Conservation (phyloP, 1,140 invertebrate species). For the Archegozetes longisetosus region DNA sequence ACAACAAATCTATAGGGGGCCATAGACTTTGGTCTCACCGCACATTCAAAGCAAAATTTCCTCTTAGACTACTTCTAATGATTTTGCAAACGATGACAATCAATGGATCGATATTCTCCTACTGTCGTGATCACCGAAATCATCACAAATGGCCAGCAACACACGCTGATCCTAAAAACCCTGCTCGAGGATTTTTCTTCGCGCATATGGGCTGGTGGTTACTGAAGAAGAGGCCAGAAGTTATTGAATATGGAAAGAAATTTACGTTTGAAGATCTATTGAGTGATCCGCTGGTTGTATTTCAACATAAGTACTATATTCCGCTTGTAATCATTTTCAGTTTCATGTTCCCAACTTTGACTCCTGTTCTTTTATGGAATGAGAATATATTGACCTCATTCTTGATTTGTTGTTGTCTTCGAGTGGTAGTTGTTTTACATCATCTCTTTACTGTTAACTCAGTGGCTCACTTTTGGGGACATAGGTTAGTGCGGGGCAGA, state of each 20-base stretch:
- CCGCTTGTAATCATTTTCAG: constrained; percentile 29
- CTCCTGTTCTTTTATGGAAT: constrained; percentile 34
- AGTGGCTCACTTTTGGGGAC: constrained; percentile 33
- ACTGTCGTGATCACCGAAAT: constrained; percentile 20
- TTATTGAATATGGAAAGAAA: constrained; percentile 50
- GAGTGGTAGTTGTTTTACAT: constrained; percentile 32
- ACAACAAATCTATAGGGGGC: constrained; percentile 30
- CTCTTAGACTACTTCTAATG: constrained; percentile 31
- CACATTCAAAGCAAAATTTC: constrained; percentile 38
- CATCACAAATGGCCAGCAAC: constrained; percentile 23
- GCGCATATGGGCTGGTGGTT: constrained; percentile 63
- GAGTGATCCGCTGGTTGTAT: constrained; percentile 58
- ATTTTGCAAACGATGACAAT: constrained; percentile 61
- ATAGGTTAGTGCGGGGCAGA: constrained; percentile 22
- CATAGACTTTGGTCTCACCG: constrained; percentile 40
- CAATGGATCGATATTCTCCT: constrained; percentile 31
- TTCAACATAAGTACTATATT: constrained; percentile 48
- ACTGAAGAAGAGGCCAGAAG: constrained; percentile 53
- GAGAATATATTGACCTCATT: constrained; percentile 31
- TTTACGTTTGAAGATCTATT: constrained; percentile 70
- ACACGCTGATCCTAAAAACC: constrained; percentile 23
- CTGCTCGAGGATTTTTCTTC: constrained; percentile 44
- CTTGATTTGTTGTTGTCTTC: constrained; percentile 30
- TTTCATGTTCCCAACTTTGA: constrained; percentile 33
- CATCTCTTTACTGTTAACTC: constrained; percentile 34